These are phyloP conservation scores for Tribolium castaneum DNA, from an alignment of 1,140 invertebrate species.

Conservation along the genomic window DNA sequence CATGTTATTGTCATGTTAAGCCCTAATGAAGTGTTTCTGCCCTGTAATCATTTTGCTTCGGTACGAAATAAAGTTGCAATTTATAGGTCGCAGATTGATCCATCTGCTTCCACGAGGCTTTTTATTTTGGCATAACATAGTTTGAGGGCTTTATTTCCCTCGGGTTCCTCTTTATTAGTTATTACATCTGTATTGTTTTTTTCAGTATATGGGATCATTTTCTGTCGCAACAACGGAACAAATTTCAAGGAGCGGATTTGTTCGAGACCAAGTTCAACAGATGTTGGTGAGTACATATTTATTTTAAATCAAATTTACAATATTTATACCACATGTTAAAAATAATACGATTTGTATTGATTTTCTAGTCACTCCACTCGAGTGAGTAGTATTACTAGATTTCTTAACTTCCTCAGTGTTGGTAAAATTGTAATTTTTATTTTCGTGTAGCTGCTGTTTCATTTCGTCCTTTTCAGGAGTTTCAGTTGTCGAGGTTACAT, in stretches of 20 bases:
- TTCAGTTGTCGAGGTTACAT: neutral
- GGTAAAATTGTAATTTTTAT: neutral
- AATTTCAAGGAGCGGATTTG: conserved; percentile 71
- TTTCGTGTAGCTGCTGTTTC: neutral
- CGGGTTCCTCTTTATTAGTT: conserved; percentile 3
- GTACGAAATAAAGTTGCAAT: conserved; percentile 8
- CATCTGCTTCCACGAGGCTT: neutral
- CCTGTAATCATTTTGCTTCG: conserved; percentile 12
- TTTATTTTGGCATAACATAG: conserved; percentile 5
- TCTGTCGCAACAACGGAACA: conserved; percentile 75
- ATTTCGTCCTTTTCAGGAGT: conserved; percentile 1
- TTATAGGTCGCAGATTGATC: neutral
- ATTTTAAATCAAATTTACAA: neutral
- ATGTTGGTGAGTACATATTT: conserved; percentile 70
- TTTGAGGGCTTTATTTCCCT: conserved; percentile 14
- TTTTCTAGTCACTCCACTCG: neutral
- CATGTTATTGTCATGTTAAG: conserved; percentile 5
- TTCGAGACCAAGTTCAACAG: conserved; percentile 70
- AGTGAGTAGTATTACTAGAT: neutral
- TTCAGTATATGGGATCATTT: conserved; percentile 83
- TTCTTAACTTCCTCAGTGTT: neutral
- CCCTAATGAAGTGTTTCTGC: neutral
- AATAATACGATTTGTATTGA: neutral
- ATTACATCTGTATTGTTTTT: conserved; percentile 54
- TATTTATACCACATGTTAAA: neutral